A percentile compares a stretch with the other conserved stretches of the same genome.
These are phyloP conservation scores for Anthrax anthrax DNA, from an alignment of 2,888 invertebrate genomes.

Conservation along the genomic window DNA sequence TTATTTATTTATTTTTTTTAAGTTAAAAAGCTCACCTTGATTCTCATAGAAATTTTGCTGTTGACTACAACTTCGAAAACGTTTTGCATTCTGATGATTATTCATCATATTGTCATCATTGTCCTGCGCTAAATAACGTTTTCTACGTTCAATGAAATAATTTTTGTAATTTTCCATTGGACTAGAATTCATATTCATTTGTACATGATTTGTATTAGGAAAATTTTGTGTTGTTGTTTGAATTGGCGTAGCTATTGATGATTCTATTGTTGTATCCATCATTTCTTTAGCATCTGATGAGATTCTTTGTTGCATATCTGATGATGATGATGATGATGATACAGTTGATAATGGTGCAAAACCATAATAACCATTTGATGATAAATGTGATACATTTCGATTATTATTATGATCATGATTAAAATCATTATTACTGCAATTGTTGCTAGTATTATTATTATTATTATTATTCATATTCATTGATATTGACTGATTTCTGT, in stretches of 20 bases:
- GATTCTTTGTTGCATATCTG: too few species aligned
- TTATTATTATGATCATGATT: too few species aligned
- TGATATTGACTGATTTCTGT: background rate
- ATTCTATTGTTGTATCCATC: too few species aligned
- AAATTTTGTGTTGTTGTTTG: too few species aligned
- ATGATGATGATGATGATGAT: background rate
- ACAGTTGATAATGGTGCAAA: constrained; percentile 15
- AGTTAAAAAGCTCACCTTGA: background rate
- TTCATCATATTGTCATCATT: background rate
- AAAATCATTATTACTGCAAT: too few species aligned
- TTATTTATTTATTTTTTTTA: background rate
- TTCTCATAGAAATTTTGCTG: background rate
- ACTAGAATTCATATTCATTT: too few species aligned
- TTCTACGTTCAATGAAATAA: background rate
- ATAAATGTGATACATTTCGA: constrained; percentile 19
- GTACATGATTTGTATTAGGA: too few species aligned
- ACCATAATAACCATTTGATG: constrained; percentile 28
- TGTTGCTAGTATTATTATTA: too few species aligned
- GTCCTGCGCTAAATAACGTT: background rate
- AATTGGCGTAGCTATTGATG: too few species aligned
- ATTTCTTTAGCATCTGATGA: too few species aligned
- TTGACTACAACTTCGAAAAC: background rate
- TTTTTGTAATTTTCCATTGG: too few species aligned
- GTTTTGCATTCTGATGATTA: background rate
- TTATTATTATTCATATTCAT: background rate